Percentiles rank a stretch among this genome's conserved stretches.
These are phyloP conservation scores for Diogma glabrata DNA, from an alignment of 2,888 invertebrate species.

Conservation along the genomic window DNA sequence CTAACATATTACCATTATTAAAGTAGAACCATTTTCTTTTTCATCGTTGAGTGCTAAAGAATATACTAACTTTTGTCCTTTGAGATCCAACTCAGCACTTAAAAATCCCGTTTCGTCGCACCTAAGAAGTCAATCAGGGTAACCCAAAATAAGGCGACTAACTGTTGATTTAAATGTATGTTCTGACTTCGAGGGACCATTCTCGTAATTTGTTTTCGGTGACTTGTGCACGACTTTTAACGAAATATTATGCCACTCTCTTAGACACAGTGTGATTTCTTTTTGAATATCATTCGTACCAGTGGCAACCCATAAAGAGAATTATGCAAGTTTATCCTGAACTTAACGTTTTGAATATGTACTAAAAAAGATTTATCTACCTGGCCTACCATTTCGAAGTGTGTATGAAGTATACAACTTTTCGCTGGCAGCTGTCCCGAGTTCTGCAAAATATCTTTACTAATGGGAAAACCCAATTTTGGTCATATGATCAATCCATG, in stretches of 20 bases:
- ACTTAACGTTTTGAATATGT: too few species aligned
- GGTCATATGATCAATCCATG: neutral
- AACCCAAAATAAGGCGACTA: neutral
- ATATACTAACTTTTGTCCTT: neutral
- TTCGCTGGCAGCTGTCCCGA: neutral
- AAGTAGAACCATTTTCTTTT: neutral
- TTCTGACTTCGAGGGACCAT: neutral
- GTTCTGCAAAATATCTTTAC: neutral
- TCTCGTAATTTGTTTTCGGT: neutral
- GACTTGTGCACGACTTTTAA: neutral
- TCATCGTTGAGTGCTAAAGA: neutral
- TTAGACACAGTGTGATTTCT: neutral
- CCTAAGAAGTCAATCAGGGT: neutral
- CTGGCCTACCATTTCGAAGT: neutral
- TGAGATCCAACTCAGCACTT: neutral
- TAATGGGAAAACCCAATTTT: neutral
- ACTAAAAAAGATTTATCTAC: too few species aligned
- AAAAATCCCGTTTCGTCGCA: conserved; percentile 8
- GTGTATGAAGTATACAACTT: neutral
- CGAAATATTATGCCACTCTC: neutral
- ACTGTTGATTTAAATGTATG: neutral
- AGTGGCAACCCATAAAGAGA: neutral
- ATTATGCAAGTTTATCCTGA: too few species aligned
- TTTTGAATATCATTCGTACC: neutral
- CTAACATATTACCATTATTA: neutral